Conservation (phyloP, 2,888 invertebrate species). For the Brassicogethes aeneus region DNA sequence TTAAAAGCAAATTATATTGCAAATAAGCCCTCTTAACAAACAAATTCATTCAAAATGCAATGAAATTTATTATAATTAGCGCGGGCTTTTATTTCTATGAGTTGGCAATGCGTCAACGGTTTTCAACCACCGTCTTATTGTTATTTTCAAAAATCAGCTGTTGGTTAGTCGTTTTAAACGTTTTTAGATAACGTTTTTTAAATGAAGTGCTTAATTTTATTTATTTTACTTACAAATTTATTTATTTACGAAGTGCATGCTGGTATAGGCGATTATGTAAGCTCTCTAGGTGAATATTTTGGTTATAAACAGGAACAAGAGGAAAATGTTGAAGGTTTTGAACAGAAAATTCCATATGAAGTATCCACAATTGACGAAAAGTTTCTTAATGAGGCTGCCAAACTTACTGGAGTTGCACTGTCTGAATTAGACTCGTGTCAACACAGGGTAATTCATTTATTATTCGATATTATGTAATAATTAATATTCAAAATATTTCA, state of each 20-base stretch:
- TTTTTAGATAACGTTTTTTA: too few species aligned
- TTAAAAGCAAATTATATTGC: too few species aligned
- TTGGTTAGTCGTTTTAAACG: too few species aligned
- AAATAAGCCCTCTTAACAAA: too few species aligned
- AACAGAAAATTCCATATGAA: constrained; percentile 44
- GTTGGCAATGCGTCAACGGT: too few species aligned
- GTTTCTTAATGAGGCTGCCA: constrained; percentile 52
- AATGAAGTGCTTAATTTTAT: not conserved
- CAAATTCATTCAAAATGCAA: too few species aligned
- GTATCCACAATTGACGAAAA: constrained; percentile 49
- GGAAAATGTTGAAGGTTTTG: constrained; percentile 20
- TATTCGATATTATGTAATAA: too few species aligned
- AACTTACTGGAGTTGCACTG: constrained; percentile 47
- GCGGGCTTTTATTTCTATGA: too few species aligned
- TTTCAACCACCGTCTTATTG: too few species aligned
- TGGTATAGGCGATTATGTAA: constrained; percentile 22
- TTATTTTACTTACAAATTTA: not conserved
- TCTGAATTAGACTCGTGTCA: constrained; percentile 54
- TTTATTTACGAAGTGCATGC: not conserved
- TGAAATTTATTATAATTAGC: too few species aligned
- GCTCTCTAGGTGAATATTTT: constrained; percentile 23
- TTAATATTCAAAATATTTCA: too few species aligned
- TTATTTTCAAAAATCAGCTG: too few species aligned
- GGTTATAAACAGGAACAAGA: constrained; percentile 17
- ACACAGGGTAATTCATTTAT: constrained; percentile 46